Base-by-base conservation (phyloP, 1,140 invertebrate genomes). In the Papilio polyxenes region DNA sequence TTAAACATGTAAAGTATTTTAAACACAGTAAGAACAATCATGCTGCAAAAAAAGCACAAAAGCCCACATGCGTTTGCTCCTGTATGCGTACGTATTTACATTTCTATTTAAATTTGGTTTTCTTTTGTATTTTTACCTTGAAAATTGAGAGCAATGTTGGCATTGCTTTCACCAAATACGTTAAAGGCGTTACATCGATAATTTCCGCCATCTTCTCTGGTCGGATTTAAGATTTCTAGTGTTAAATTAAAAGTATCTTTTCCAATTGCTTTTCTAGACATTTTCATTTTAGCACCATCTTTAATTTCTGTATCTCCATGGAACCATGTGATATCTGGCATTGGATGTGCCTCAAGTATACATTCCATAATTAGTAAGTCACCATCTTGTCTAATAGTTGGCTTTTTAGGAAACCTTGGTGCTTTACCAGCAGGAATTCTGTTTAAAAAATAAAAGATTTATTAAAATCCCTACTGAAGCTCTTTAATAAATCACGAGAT, bases 121-220 rank as follows among this genome's bases (percentile, higher is more conserved):
- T 84, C 75, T 84, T 87, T 69, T 81, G 48, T 81, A 84, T 17
- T 81, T 83, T 96, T 98, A 98, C 98, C 98, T 98, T 99, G 98
- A 96, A 99, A 99, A 95, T 99, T 99, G 87, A 99, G 97, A 87
- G 98, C 98, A 95, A 99, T 99, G 96, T 99, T 99, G 86, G 99
- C 99, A 96, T 99, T 99, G 95, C 98, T 99, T 96, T 99, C 99
- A 94, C 99, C 99, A 93, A 97, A 97, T 93, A 97, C 97, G 96
- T 99, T 99, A 95, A 98, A 98, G 83, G 99, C 99, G 95, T 99
- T 99, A 96, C 99, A 99, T 90, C 99, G 97, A 95, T 99, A 99
- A 94, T 98, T 98, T 83, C 99, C 99, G 86, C 98, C 99, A 94
- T 99, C 99, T 89, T 98, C 97, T 90, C 97, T 97, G 79, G 97